phyloP scores from a whole-genome alignment of 2,888 invertebrate species.

The Oscheius myriophilus region DNA sequence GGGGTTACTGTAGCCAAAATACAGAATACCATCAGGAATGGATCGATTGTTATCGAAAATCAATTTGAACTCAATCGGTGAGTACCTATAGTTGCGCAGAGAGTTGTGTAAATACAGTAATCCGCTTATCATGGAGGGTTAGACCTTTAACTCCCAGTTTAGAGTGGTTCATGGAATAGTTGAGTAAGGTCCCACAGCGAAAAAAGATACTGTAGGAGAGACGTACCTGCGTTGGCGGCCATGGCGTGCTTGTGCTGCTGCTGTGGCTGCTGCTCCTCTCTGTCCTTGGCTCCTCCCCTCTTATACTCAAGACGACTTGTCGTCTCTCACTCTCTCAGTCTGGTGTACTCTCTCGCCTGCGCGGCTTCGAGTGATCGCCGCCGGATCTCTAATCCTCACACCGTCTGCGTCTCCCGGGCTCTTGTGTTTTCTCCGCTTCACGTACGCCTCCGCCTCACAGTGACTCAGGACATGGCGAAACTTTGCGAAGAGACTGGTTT shows the following conservation, averaged over 20 bases:
- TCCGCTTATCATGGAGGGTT: too few species aligned
- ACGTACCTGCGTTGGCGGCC: conserved; percentile 31
- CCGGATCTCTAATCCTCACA: conserved; percentile 27
- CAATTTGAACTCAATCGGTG: too few species aligned
- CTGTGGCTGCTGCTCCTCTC: too few species aligned
- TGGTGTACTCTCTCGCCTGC: conserved; percentile 5
- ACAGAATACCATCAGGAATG: too few species aligned
- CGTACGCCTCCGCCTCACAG: conserved; percentile 12
- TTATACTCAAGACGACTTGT: conserved; percentile 25
- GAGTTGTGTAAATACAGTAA: too few species aligned
- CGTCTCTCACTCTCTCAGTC: conserved; percentile 7
- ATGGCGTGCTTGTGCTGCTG: conserved; percentile 11
- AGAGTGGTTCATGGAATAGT: too few species aligned
- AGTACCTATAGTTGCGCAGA: too few species aligned
- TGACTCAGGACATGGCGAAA: background rate
- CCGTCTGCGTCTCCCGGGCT: conserved; percentile 6
- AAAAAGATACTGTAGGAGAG: background rate
- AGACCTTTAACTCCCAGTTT: too few species aligned
- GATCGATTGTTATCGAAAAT: too few species aligned
- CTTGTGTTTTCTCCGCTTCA: conserved; percentile 3
- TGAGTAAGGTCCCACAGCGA: background rate
- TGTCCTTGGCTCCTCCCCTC: conserved; percentile 6
- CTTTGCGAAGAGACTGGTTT: background rate
- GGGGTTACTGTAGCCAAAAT: too few species aligned
- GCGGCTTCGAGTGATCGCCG: conserved; percentile 25